Evolutionary conservation across 2,113 vertebrate species (phyloP).

Genomic region (Romanogobio albipinnatus): DNA sequence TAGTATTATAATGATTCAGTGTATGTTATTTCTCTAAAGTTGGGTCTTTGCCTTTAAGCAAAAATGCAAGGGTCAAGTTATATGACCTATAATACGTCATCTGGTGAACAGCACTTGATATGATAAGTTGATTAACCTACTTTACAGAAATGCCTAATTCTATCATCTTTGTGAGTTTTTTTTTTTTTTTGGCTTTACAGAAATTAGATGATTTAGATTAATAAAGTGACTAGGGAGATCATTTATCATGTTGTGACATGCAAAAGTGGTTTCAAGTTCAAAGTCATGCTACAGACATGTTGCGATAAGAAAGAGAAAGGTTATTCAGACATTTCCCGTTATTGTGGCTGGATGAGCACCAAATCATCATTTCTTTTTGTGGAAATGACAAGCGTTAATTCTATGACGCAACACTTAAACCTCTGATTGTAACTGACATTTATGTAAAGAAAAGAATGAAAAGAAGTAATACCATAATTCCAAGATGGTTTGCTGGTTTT

Average conservation of each 20-base stretch:
- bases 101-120: too few relatives aligned
- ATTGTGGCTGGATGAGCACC: not conserved
- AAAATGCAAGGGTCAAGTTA: too few relatives aligned
- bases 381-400: not conserved
- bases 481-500: not conserved
- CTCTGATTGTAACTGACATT: not conserved
- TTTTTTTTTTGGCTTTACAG: not conserved
- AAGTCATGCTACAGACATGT: conserved; percentile 1
- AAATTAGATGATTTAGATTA: not conserved
- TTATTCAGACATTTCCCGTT: not conserved
- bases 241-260: conserved; percentile 27
- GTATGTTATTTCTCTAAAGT: too few relatives aligned
- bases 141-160: not conserved
- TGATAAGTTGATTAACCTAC: not conserved
- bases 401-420: not conserved
- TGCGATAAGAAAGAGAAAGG: not conserved
- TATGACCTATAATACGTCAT: too few relatives aligned
- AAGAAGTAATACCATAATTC: not conserved
- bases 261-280: conserved; percentile 16
- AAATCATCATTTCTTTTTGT: not conserved
- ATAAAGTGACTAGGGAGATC: not conserved
- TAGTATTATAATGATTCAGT: not conserved
- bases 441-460: not conserved
- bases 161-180: not conserved
- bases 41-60: too few relatives aligned